Base-by-base conservation (phyloP, 2,113 vertebrate genomes). In the Tapirus terrestris region DNA sequence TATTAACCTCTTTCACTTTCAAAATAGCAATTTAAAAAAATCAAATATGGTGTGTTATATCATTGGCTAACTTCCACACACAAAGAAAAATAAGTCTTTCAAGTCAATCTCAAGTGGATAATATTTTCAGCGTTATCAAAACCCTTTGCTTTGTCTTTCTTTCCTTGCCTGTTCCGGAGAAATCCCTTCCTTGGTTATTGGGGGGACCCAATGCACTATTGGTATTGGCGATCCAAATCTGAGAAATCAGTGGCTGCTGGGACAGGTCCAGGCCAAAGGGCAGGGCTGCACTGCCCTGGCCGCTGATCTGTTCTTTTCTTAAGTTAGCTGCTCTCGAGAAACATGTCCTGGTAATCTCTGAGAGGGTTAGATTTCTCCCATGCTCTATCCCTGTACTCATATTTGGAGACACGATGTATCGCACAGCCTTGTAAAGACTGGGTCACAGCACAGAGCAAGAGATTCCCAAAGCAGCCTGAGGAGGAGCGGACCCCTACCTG, bases 281-380 rank as follows among this genome's bases (percentile, higher is more conserved):
- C 67, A 18, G 33, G 53, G 27, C 14, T 5, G 63, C 3, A 9
- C 48, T 2, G 77, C 29, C 51, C 58, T 5, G 21, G n/a, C 10
- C 4, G 11, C 84, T 23, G 13, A 4, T 12, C 0, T 31, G 23
- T 1, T 10, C n/a, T 77, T 91, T 77, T 81, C 67, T 75, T 75
- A 84, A 94, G 31, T 1, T 29, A n/a, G 58, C 53, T 84, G 29
- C 81, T 96, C 94, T n/a, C 20, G 23, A 88, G 75, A 93, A 79
- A 8, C 51, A 20, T 0, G 29, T 31, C n/a, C 76, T 23, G 39
- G 63, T 39, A 6, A 65, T 58, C 45, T 27, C 72, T 5, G 21
- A 20, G 13, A 17, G 60, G 9, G 33, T 21, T 23, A 2, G 48
- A 25, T 77, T 67, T 68, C 83, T 77, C 88, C 79, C 7, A 2